Percentiles rank a stretch among this genome's conserved stretches.
phyloP scores from a whole-genome alignment of 2,113 vertebrate species.

The Chloropsis cyanopogon region DNA sequence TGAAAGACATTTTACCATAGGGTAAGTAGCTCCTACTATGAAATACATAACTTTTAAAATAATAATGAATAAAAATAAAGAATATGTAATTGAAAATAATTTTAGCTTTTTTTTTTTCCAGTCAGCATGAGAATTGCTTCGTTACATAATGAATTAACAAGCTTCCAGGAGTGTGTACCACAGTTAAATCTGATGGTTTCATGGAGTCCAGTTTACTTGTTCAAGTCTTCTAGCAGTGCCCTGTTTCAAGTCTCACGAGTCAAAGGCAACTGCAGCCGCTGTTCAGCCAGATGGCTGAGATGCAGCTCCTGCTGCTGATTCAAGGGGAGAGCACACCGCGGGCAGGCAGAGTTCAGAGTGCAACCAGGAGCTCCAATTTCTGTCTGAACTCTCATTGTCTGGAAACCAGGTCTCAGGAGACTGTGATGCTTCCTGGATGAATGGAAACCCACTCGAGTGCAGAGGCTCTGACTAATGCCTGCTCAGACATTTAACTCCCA shows the following conservation, averaged over 20 bases:
- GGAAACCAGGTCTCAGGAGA: neutral
- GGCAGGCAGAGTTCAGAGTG: neutral
- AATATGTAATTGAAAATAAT: neutral
- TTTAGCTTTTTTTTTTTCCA: neutral
- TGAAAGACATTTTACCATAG: neutral
- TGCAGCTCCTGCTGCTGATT: neutral
- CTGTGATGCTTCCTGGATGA: neutral
- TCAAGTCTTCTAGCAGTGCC: neutral
- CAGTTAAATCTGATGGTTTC: neutral
- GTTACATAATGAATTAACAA: neutral
- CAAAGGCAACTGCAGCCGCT: neutral
- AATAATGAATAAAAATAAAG: neutral
- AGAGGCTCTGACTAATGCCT: neutral
- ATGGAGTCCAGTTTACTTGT: neutral
- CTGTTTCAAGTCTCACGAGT: neutral
- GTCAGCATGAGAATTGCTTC: neutral
- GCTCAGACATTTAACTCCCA: neutral
- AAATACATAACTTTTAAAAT: neutral
- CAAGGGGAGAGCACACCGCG: neutral
- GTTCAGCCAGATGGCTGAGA: neutral
- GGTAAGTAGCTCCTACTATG: neutral
- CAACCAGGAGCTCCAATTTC: neutral
- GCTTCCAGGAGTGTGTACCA: neutral
- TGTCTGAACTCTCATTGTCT: neutral
- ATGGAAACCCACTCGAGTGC: neutral